phyloP scores from a whole-genome alignment of 2,113 vertebrate genomes.

The Genyomyrus donnyi region DNA sequence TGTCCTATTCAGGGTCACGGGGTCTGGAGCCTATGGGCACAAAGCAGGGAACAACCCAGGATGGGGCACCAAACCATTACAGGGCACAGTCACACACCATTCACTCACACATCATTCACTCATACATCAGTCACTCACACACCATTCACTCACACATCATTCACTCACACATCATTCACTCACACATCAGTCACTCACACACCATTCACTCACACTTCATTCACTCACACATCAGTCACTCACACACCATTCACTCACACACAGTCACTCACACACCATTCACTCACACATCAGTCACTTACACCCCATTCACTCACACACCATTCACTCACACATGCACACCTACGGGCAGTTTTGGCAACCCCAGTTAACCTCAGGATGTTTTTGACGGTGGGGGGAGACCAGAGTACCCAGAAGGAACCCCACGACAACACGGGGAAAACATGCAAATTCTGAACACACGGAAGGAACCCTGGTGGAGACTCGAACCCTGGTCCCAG shows the following conservation, averaged over 20 bases:
- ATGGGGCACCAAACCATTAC: background rate
- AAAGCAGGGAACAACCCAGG: background rate
- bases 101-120: no score
- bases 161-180: no score
- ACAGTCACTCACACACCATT: no score
- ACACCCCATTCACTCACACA: no score
- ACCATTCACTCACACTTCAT: no score
- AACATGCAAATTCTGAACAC: background rate
- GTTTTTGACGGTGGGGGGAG: background rate
- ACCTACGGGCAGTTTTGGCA: background rate
- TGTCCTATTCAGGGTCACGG: background rate
- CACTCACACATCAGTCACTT: no score
- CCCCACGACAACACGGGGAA: background rate
- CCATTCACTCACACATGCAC: no score
- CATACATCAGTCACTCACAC: no score
- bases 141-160: no score
- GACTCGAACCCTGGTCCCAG: background rate
- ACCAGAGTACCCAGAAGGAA: background rate
- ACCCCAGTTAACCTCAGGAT: background rate
- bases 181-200: no score
- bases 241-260: no score
- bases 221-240: no score
- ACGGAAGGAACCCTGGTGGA: background rate
- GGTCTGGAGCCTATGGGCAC: background rate
- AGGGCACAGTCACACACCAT: background rate